Evolutionary conservation across 2,888 invertebrate genomes (phyloP).

Genomic region (Amphipoea oculea): DNA sequence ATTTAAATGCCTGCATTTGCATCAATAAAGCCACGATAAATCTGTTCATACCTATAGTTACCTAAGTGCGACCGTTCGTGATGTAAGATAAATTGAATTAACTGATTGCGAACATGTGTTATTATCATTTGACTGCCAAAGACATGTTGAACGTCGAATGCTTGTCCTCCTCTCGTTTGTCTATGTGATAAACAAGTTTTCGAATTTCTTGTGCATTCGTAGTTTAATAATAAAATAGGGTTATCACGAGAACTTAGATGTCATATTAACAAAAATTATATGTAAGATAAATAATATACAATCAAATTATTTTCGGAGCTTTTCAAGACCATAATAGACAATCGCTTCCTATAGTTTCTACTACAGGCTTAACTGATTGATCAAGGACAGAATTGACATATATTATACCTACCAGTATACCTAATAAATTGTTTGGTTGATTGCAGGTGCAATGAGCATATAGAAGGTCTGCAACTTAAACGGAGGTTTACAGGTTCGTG

Average conservation of each 20-base stretch:
- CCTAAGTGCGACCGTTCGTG: constrained; percentile 18
- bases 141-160: constrained; percentile 43
- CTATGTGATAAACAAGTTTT: constrained; percentile 27
- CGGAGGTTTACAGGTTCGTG: neutral
- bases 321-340: neutral
- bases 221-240: neutral
- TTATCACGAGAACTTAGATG: neutral
- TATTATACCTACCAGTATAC: neutral
- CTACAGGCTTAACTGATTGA: neutral
- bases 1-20: constrained; percentile 61
- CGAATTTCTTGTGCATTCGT: neutral
- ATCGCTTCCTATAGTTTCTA: neutral
- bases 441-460: no score
- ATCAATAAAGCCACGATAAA: constrained; percentile 58
- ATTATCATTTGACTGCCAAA: constrained; percentile 55
- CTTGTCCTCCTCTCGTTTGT: constrained; percentile 36
- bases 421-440: neutral
- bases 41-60: constrained; percentile 26
- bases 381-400: neutral
- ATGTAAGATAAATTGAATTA: constrained; percentile 53
- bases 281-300: neutral
- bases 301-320: neutral
- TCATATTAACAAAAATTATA: neutral
- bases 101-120: constrained; percentile 52
- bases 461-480: neutral